Evolutionary conservation across 2,113 vertebrate genomes (phyloP), one percentile per base, ranked within the genome.

Genomic region (Eidolon helvum): DNA sequence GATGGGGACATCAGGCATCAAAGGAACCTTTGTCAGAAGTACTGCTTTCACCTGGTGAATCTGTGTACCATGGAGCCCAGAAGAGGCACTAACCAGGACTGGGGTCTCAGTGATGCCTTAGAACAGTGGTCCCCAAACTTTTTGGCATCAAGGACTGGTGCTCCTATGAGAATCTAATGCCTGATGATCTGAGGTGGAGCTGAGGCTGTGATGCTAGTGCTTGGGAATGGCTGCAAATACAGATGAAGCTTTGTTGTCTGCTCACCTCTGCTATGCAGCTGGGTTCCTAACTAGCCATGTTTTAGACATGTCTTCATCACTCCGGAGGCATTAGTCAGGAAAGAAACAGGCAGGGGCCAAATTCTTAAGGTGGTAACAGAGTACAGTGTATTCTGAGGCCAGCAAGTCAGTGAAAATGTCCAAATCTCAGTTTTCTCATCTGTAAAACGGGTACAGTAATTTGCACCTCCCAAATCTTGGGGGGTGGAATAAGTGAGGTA

Each of bases 1-100:
- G 45, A 10, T 21, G 24, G 24, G 45, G 26, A 45, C 53, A 55
- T 59, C 35, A 12, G 57, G 14, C 11, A 26, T 68, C 15, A 2
- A 10, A 26, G 21, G 38, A 40, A 45, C 0, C 2, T 55, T 16
- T 1, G 7, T 4, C 10, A 43, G 24, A 19, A 7, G 65, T 16
- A 7, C 19, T 33, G 2, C 14, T 10, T 35, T 50, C 11, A 1
- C n/a, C 21, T 5, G 26, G 5, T 48, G 61, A 59, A 5, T 68
- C 77, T 74, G 50, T 19, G 55, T 38, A 19, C 24, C 22, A 1
- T 0, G 15, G 45, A 69, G 26, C 65, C 26, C n/a, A 53, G 28
- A 53, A 48, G 9, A 61, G 40, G 2, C 28, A 63, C 50, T 4
- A 1, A 15, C 3, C 12, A 8, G 66, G 33, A 18, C 40, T 28